phyloP scores from a whole-genome alignment of 2,113 vertebrate species.

The Buteo buteo region DNA sequence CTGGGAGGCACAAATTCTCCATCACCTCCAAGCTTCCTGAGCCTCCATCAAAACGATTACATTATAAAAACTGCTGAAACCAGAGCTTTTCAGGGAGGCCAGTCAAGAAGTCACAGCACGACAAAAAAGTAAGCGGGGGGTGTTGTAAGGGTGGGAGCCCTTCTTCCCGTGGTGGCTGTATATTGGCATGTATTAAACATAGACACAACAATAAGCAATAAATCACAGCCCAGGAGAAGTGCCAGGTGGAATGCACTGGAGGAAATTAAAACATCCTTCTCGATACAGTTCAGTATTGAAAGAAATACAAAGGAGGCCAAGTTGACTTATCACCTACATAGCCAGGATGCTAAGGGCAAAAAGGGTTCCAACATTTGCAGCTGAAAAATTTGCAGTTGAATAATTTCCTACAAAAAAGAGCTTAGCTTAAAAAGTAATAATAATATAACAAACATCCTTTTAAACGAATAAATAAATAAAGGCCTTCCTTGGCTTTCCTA shows the following conservation, averaged over 20 bases:
- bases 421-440: background rate
- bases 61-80: slow-evolving; percentile 55
- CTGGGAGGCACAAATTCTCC: slow-evolving; percentile 38
- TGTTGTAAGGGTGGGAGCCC: background rate
- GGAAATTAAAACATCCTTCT: slow-evolving; percentile 67
- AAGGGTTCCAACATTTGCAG: background rate
- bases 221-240: slow-evolving; percentile 60
- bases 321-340: slow-evolving; percentile 13
- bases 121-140: background rate
- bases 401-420: background rate
- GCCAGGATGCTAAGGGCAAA: background rate
- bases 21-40: background rate
- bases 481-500: background rate
- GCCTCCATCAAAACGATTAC: background rate
- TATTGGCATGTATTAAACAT: slow-evolving; percentile 49
- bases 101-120: background rate
- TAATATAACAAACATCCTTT: background rate
- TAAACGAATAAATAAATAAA: background rate
- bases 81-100: slow-evolving; percentile 23
- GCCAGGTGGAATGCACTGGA: slow-evolving; percentile 42
- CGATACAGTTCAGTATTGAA: slow-evolving; percentile 32
- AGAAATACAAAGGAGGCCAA: slow-evolving; percentile 42
- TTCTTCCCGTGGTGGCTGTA: background rate
- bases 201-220: slow-evolving; percentile 61
- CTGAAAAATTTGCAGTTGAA: background rate